These are phyloP conservation scores for Phalacrocorax carbo DNA, from an alignment of 2,113 vertebrate species.

Conservation along the genomic window DNA sequence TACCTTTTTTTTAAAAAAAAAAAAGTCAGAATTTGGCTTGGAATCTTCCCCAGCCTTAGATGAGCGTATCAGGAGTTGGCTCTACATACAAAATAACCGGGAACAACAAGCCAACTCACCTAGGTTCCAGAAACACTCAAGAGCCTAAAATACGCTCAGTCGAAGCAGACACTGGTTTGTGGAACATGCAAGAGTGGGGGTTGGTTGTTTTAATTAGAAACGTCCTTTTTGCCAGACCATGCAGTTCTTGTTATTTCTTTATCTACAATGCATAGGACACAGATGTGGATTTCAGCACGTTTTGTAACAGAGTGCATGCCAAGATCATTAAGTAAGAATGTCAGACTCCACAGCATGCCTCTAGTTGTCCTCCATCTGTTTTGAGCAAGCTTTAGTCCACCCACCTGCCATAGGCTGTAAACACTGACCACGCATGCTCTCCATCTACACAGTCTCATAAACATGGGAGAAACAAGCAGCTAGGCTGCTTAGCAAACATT, in stretches of 20 bases:
- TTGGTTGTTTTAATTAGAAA: constrained; percentile 17
- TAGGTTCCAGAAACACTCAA: not conserved
- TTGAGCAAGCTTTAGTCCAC: not conserved
- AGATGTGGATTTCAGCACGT: constrained; percentile 24
- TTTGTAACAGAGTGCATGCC: not conserved
- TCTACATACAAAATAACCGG: not conserved
- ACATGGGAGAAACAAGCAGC: not conserved
- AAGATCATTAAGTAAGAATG: not conserved
- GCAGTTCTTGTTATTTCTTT: not conserved
- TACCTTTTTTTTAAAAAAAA: not conserved
- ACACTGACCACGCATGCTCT: not conserved
- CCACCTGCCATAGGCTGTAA: not conserved
- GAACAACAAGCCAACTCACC: not conserved
- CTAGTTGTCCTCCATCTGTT: not conserved
- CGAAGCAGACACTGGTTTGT: not conserved
- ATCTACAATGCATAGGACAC: not conserved
- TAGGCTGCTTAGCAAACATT: rapidly evolving
- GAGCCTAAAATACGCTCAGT: rapidly evolving
- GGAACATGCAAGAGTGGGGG: not conserved
- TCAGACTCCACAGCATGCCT: not conserved
- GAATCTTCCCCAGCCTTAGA: not conserved
- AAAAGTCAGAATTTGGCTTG: not conserved
- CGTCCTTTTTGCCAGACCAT: not conserved
- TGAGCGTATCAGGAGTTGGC: not conserved
- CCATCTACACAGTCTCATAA: not conserved